Base-by-base conservation (phyloP, 2,113 vertebrate genomes). In the Crotalus tigris region DNA sequence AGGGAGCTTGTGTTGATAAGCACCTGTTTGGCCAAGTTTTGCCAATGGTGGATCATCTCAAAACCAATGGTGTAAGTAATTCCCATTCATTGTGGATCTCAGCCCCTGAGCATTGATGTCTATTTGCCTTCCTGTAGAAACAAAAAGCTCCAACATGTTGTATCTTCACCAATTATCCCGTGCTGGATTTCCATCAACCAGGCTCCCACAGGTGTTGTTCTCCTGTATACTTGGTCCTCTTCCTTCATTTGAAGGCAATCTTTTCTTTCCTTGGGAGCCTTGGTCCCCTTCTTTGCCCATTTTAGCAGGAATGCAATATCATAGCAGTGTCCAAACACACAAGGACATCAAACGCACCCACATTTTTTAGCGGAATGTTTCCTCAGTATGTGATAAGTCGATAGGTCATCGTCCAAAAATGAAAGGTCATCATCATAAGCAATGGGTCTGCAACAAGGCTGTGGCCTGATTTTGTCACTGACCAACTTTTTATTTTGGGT, bases 351-450 rank as follows among this genome's bases (percentile, higher is more conserved):
- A 95, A 99, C 97, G 21, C 99, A 99, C 94, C 98, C 99, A 96
- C 99, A 99, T 97, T 98, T 98, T 96, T 98, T 98, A 15, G 99
- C 99, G 96, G 99, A 99, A 98, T 99, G 99, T 98, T 99, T 99
- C 97, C 98, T 99, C 95, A 99, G 97, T 89, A 98, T 99, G 97
- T 99, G 99, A 96, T 99, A 99, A 97, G 98, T 98, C 23, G 92
- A 87, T 94, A 99, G 97, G 91, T 98, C 98, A 95, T 99, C 99
- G 7, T 99, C 99, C 98, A 99, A 95, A 97, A 99, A 99, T 0
- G 99, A 99, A 90, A 99, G 96, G 97, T 99, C 98, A 4, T 99
- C 99, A 7, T 99, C 99, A 17, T 99, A 99, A 24, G 99, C 98
- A 57, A 98, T 98, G 39, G 99, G 99, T 95, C 99, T 98, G 95